These are phyloP conservation scores for Campylomormyrus numenius DNA, from an alignment of 2,113 vertebrate genomes.

Conservation along the genomic window DNA sequence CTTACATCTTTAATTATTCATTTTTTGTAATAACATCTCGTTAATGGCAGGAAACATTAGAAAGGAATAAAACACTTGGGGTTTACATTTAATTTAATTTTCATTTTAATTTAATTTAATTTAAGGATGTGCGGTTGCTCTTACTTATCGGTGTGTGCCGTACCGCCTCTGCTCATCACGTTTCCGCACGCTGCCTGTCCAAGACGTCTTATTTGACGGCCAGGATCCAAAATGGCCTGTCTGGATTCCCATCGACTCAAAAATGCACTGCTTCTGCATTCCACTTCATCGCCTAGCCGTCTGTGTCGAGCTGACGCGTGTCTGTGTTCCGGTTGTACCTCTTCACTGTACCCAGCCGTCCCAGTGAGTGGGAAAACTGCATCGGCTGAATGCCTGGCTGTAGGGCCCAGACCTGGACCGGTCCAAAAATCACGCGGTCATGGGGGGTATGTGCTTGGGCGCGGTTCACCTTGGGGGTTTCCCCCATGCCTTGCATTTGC, in stretches of 20 bases:
- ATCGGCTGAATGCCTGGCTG: not conserved
- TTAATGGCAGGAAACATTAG: conserved; percentile 65
- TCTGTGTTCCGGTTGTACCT: not conserved
- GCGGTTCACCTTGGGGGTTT: not conserved
- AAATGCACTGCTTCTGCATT: not conserved
- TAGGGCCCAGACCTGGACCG: not conserved
- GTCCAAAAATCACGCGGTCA: too few species aligned
- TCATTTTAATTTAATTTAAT: conserved; percentile 57
- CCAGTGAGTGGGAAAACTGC: not conserved
- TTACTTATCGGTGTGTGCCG: conserved; percentile 17
- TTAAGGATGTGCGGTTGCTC: conserved; percentile 57
- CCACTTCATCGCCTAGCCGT: not conserved
- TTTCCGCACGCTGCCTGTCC: not conserved
- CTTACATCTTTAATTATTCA: conserved; percentile 65
- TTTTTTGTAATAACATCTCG: conserved; percentile 60
- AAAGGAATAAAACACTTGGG: conserved; percentile 68
- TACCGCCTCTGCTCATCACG: not conserved
- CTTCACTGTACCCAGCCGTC: not conserved
- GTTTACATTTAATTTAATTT: conserved; percentile 69
- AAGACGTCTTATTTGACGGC: not conserved
- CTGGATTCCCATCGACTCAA: not conserved
- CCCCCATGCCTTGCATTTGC: not conserved
- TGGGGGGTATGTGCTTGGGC: not conserved
- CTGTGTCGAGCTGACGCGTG: not conserved
- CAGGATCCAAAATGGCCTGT: not conserved